These are phyloP conservation scores for Alsophila aescularia DNA, from an alignment of 2,888 invertebrate species.

Conservation along the genomic window DNA sequence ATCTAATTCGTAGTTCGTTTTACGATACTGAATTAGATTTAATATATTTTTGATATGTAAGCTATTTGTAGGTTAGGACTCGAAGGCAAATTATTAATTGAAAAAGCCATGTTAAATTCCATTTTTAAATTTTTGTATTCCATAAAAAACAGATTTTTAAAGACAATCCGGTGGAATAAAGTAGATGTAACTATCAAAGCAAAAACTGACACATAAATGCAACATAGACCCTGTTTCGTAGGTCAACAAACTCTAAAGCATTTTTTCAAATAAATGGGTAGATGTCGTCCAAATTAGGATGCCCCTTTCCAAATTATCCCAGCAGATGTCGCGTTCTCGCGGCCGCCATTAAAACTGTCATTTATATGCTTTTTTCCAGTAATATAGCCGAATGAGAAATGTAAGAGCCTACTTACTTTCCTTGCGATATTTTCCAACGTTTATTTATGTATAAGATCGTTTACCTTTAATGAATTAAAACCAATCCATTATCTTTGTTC, in stretches of 20 bases:
- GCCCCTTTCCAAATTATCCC: slow-evolving; percentile 48
- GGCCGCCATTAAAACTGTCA: slow-evolving; percentile 49
- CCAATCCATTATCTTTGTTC: too few relatives aligned
- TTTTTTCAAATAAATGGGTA: slow-evolving; percentile 39
- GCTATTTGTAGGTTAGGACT: too few relatives aligned
- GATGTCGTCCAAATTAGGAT: slow-evolving; percentile 44
- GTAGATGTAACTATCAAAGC: not conserved
- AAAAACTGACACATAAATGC: not conserved
- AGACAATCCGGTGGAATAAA: too few relatives aligned
- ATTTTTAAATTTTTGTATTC: too few relatives aligned
- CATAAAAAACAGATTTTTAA: too few relatives aligned
- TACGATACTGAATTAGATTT: too few relatives aligned
- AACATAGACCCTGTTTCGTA: slow-evolving; percentile 6
- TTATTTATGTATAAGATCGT: slow-evolving; percentile 11
- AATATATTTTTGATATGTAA: too few relatives aligned
- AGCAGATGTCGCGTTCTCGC: slow-evolving; percentile 50
- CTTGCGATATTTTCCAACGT: slow-evolving; percentile 23
- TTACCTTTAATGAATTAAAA: not conserved
- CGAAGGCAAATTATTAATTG: too few relatives aligned
- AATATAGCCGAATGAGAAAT: slow-evolving; percentile 40
- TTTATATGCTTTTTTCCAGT: slow-evolving; percentile 50
- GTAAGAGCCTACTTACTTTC: slow-evolving; percentile 26
- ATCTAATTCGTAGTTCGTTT: too few relatives aligned
- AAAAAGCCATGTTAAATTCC: too few relatives aligned
- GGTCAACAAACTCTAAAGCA: slow-evolving; percentile 21